Conservation (phyloP, 2,888 invertebrate genomes). For the Congeria kusceri region DNA sequence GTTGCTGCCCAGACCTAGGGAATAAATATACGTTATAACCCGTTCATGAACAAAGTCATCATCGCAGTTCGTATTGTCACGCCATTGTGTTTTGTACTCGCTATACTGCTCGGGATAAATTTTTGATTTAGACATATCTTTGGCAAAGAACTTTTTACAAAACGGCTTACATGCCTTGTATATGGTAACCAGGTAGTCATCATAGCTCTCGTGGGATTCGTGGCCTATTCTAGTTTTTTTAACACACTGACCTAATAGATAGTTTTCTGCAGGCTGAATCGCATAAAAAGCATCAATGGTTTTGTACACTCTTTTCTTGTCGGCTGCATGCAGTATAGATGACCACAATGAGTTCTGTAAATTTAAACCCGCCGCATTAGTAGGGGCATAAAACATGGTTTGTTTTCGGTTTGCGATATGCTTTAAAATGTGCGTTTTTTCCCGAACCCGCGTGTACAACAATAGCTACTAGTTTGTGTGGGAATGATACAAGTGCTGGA, state of each 20-base stretch:
- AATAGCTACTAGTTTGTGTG: slow-evolving; percentile 23
- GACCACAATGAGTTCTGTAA: too few relatives aligned
- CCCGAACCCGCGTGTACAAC: slow-evolving; percentile 34
- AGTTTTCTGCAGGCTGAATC: too few relatives aligned
- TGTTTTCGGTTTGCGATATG: slow-evolving; percentile 17
- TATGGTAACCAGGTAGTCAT: slow-evolving; percentile 9
- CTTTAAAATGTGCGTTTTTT: slow-evolving; percentile 28
- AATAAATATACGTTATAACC: slow-evolving; percentile 7
- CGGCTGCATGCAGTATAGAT: neutral
- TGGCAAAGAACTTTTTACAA: slow-evolving; percentile 14
- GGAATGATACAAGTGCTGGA: neutral
- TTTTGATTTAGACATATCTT: slow-evolving; percentile 12
- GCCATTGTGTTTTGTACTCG: neutral
- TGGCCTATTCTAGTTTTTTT: neutral
- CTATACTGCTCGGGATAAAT: slow-evolving; percentile 15
- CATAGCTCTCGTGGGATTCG: neutral
- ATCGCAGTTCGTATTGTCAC: neutral
- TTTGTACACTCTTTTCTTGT: slow-evolving; percentile 7
- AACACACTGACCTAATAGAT: slow-evolving; percentile 5
- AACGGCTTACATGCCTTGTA: slow-evolving; percentile 17
- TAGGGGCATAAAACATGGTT: slow-evolving; percentile 30
- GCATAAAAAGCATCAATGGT: too few relatives aligned
- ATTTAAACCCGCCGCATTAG: slow-evolving; percentile 22
- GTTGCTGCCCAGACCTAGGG: slow-evolving; percentile 9
- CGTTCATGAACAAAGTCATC: slow-evolving; percentile 2